Base-by-base conservation (phyloP, 1,140 invertebrate genomes). In the Solen grandis region DNA sequence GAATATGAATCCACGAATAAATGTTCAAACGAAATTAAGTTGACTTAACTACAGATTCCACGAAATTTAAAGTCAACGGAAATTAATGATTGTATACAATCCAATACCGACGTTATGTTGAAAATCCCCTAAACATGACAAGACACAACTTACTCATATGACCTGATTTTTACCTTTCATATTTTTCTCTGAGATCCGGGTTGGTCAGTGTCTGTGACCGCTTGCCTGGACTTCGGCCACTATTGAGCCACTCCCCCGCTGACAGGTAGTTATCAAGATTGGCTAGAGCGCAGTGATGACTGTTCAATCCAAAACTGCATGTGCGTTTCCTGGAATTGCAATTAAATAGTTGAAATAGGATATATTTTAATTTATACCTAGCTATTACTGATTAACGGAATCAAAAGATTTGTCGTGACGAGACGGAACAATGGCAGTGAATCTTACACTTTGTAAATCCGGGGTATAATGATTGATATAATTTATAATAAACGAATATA, bases 231-330 rank as follows among this genome's bases (percentile, higher is more conserved):
- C 63, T 69, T 13, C 60, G 62, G 35, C 31, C 63, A 57, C 75
- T 78, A 27, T 66, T 78, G 33, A 78, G 35, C 75, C 75, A 78
- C 8, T 69, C 33, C n/a, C 38, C 54, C 16, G 75, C 65, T 10
- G 19, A 35, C 75, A 68, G 59, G 1, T 59, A 19, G 14, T n/a
- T 46, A 36, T 78, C 75, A 2, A 78, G 27, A 33, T 60, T 50
- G 1, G 75, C 65, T 13, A 78, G 55, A 1, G 63, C 62, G 25
- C 75, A 78, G 36, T 78, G 75, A 41, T 69, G 75, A 66, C 75
- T 78, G 54, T 78, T 78, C n/a, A 78, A 69, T 10, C 75, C 75
- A 50, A 78, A 78, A 14, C 36, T 14, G 50, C 75, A 78, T 22
- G 75, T 68, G 4, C 75, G 63, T 31, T 78, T 78, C 38, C 75